These are phyloP conservation scores for Corbicula japonica DNA, from an alignment of 2,888 invertebrate genomes.

Conservation along the genomic window DNA sequence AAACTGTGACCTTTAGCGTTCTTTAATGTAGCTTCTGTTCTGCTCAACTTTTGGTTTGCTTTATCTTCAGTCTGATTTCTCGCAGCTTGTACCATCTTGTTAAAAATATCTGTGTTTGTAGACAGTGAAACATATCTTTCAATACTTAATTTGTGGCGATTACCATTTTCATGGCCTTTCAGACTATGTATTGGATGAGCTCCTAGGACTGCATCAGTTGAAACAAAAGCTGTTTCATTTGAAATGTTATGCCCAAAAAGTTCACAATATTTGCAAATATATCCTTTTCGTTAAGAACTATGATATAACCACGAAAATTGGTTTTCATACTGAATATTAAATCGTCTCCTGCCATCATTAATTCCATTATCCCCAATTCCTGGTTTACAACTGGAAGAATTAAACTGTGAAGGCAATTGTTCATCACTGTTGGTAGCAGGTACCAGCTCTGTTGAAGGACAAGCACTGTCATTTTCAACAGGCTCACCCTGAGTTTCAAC, in stretches of 20 bases:
- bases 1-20: conserved; percentile 2
- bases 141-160: conserved; percentile 3
- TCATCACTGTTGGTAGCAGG: too few species aligned
- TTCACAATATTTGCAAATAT: conserved; percentile 40
- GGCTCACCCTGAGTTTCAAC: too few species aligned
- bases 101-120: conserved; percentile 5
- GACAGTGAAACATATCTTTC: not conserved
- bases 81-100: not conserved
- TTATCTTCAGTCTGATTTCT: too few species aligned
- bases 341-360: too few species aligned
- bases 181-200: conserved; percentile 28
- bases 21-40: conserved; percentile 1
- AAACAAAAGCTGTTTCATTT: conserved; percentile 18
- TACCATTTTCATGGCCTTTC: conserved; percentile 14
- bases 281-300: too few species aligned
- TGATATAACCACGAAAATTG: too few species aligned
- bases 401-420: too few species aligned
- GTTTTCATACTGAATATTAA: too few species aligned
- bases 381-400: too few species aligned
- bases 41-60: not conserved
- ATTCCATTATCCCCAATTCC: too few species aligned
- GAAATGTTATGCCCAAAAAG: conserved; percentile 10
- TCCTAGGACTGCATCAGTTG: conserved; percentile 13
- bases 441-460: too few species aligned
- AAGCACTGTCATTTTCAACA: too few species aligned